Base-by-base conservation (phyloP, 2,888 invertebrate species). In the Pristionchus japonicus region DNA sequence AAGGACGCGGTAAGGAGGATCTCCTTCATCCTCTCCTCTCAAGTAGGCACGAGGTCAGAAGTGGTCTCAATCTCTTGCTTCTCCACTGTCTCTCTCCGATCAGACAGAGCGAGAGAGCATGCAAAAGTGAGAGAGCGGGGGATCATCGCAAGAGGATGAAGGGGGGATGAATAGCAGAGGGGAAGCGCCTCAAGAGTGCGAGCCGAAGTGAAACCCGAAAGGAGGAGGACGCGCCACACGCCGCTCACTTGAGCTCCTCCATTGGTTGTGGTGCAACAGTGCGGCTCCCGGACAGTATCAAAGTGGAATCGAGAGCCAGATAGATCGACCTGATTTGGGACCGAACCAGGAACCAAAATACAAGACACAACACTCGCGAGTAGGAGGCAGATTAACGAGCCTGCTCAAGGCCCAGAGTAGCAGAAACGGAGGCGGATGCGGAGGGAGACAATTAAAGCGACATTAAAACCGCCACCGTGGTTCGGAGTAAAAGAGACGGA, bases 361-460 rank as follows among this genome's bases (percentile, higher is more conserved):
- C 64, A 64, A 64, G 64, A 31, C 64, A 64, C 64, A 15, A n/a
- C 52, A 20, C 23, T 57, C 52, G 31, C 17, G 64, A 64, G 31
- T 13, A 20, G 43, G n/a, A 43, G n/a, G 37, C 74, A n/a, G 37
- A 37, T 37, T 43, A 37, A 77, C 77, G 77, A 77, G 20, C n/a
- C 43, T 20, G 40, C n/a, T 80, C n/a, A 40, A 43, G 80, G 23
- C 23, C 31, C 6, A 31, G 37, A 70, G 31, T 37, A 70, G 70
- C 6, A 23, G 43, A 17, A 9, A 31, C 27, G 77, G 40, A 43
- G 40, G 40, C 15, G 47, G 80, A 47, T 43, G 47, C n/a, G n/a
- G n/a, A n/a, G 43, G 27, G 77, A 77, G 77, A 77, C 77, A 77
- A 77, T 77, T 77, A 77, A 77, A 77, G 77, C n/a, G 77, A 40